These are phyloP conservation scores for Tachuris rubrigastra DNA, from an alignment of 2,113 vertebrate species.

Conservation along the genomic window DNA sequence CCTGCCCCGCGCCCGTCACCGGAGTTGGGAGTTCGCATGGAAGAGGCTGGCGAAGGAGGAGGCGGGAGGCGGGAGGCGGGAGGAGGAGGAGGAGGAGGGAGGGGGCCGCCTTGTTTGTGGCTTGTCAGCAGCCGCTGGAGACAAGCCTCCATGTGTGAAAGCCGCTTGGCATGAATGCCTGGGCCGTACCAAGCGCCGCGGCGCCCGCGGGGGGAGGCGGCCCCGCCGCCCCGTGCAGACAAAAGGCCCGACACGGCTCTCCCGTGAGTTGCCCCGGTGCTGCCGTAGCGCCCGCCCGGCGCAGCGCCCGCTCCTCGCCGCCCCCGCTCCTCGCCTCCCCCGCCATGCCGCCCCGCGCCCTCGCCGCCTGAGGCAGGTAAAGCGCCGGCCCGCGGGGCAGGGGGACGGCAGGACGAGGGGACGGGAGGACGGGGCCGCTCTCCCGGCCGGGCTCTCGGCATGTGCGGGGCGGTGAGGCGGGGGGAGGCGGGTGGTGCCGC, in stretches of 20 bases:
- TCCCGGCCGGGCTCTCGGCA: no score
- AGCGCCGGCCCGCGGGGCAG: no score
- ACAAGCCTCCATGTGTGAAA: conserved; percentile 95
- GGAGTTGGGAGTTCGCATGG: conserved; percentile 74
- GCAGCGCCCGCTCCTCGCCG: conserved; percentile 73
- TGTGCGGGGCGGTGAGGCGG: no score
- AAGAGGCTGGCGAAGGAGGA: conserved; percentile 62
- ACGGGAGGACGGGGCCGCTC: no score
- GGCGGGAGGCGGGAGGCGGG: conserved; percentile 6
- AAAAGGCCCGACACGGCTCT: conserved; percentile 85
- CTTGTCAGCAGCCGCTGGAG: conserved; percentile 96
- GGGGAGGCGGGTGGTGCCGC: neutral
- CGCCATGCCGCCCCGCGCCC: conserved; percentile 60
- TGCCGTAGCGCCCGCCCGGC: conserved; percentile 80
- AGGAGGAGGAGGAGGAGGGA: conserved; percentile 51
- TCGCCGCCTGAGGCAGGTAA: no score
- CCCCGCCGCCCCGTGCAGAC: conserved; percentile 81
- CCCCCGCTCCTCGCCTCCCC: conserved; percentile 37
- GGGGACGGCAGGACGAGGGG: no score
- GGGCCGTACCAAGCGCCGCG: conserved; percentile 87
- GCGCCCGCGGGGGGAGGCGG: conserved; percentile 81
- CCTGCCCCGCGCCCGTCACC: conserved; percentile 71
- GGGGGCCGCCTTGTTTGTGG: conserved; percentile 90
- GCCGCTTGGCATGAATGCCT: conserved; percentile 95
- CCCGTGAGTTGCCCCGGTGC: conserved; percentile 85